These are phyloP conservation scores for Vulpes lagopus DNA, from an alignment of 2,113 vertebrate genomes.

Conservation along the genomic window DNA sequence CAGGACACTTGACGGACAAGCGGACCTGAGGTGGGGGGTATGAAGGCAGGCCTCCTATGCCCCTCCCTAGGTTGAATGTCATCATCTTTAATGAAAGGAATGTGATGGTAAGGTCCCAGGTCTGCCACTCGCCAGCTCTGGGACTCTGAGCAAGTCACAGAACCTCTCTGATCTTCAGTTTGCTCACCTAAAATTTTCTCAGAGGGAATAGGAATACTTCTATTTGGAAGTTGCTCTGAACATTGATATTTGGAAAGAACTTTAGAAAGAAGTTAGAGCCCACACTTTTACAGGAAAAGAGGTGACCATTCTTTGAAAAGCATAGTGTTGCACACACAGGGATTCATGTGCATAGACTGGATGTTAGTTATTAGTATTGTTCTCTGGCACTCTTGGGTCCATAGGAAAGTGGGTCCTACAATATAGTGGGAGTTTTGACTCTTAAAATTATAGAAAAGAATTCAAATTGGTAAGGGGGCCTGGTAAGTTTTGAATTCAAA, in stretches of 20 bases:
- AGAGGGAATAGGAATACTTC: neutral
- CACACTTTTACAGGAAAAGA: neutral
- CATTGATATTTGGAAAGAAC: neutral
- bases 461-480: too few relatives aligned
- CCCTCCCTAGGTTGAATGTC: rapidly evolving
- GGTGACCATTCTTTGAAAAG: neutral
- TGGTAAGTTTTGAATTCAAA: too few relatives aligned
- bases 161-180: neutral
- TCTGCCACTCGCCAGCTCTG: neutral
- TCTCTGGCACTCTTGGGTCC: too few relatives aligned
- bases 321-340: rapidly evolving
- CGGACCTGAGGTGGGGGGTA: rapidly evolving
- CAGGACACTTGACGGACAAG: neutral
- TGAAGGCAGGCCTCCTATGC: rapidly evolving
- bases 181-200: neutral
- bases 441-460: too few relatives aligned
- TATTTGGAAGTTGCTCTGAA: neutral
- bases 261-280: neutral
- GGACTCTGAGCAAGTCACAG: neutral
- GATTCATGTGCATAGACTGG: rapidly evolving
- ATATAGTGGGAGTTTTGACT: too few relatives aligned
- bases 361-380: too few relatives aligned
- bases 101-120: neutral
- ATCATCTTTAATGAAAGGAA: neutral
- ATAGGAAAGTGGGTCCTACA: too few relatives aligned